These are phyloP conservation scores for Apodemus sylvaticus DNA, from an alignment of 2,113 vertebrate genomes.

Conservation along the genomic window DNA sequence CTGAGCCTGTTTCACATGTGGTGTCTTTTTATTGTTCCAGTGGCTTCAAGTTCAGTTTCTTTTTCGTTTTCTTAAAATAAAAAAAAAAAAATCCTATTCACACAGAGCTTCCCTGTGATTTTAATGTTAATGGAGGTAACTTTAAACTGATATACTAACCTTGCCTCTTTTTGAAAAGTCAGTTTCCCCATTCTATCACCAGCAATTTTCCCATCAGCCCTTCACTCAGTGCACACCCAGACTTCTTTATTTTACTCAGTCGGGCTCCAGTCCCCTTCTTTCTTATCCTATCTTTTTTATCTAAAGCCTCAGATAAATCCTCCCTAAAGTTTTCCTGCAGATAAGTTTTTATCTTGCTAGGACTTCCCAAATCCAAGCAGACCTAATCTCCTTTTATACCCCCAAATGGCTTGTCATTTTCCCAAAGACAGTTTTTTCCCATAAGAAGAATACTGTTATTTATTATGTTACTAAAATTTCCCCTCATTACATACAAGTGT, in stretches of 20 bases:
- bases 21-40: background rate
- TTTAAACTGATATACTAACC: background rate
- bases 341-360: background rate
- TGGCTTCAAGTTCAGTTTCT: background rate
- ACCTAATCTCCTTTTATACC: background rate
- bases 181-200: background rate
- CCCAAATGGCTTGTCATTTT: constrained; percentile 14
- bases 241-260: background rate
- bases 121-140: constrained; percentile 28
- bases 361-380: background rate
- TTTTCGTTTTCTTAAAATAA: background rate
- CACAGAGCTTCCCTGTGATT: constrained; percentile 8
- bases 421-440: background rate
- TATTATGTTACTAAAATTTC: constrained; percentile 11
- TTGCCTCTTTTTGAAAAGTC: background rate
- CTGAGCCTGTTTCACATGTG: background rate
- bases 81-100: constrained; percentile 6
- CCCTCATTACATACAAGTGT: background rate
- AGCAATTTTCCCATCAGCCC: background rate
- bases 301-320: background rate
- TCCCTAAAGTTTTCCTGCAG: background rate
- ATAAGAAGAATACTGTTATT: constrained; percentile 13
- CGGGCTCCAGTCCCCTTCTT: background rate
- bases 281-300: background rate
- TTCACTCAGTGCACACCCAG: background rate